A percentile compares a stretch with the other conserved stretches of the same genome.
Conservation (phyloP, 2,797 vertebrate genomes). For the Galago senegalensis region DNA sequence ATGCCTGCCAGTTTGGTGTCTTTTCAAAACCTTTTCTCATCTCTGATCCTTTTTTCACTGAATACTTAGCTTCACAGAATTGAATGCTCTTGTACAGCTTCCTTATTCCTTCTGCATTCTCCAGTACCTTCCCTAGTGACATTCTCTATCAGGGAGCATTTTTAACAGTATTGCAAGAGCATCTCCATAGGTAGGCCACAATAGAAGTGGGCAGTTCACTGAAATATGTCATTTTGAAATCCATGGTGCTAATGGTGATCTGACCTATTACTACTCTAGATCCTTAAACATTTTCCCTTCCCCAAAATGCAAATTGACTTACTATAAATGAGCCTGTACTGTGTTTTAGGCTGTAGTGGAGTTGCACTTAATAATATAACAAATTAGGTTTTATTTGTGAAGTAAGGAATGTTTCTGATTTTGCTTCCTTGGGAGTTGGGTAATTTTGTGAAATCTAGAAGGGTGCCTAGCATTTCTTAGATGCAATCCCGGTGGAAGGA, state of each 20-base stretch:
- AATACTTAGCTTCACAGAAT: background rate
- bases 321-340: conserved; percentile 1
- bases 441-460: conserved; percentile 69
- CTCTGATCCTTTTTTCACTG: conserved; percentile 31
- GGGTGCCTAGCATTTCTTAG: conserved; percentile 28
- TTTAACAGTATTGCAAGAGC: conserved; percentile 42
- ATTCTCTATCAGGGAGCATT: conserved; percentile 8
- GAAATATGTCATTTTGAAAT: conserved; percentile 29
- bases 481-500: conserved; percentile 21
- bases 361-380: conserved; percentile 8
- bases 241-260: conserved; percentile 39
- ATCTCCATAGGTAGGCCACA: background rate
- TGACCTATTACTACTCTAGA: background rate
- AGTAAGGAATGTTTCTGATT: conserved; percentile 50
- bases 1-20: background rate
- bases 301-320: conserved; percentile 1
- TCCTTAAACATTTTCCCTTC: background rate
- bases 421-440: conserved; percentile 58
- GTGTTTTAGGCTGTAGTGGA: conserved; percentile 48
- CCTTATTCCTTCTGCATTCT: background rate
- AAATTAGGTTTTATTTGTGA: conserved; percentile 48
- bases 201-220: conserved; percentile 54
- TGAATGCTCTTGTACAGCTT: background rate
- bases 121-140: background rate
- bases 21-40: background rate